Evolutionary conservation across 1,140 invertebrate genomes (phyloP), one percentile per base, ranked within the genome.

Genomic region (Eueides isabella): DNA sequence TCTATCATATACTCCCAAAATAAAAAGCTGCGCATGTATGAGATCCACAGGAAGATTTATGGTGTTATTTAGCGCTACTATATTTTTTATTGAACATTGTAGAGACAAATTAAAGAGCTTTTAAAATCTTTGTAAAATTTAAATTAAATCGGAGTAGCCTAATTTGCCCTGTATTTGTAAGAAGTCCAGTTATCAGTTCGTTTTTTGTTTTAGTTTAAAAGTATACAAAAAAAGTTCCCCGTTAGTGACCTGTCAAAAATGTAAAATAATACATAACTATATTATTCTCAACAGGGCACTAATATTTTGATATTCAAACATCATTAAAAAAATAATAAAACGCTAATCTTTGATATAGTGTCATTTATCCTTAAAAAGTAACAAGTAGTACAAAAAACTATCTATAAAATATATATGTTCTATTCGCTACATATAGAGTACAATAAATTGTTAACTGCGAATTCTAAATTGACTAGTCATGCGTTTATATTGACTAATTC

Each of bases 1-100:
- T 63, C 61, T 63, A 26, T 19, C 9, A 16, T 44, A 7, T 63
- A 5, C 16, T 63, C 61, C 29, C 29, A 16, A 63, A 63, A 63
- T 63, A 63, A 63, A 44, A 29, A 63, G 11, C 61, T 31, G 11
- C 48, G 48, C 19, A 55, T 26, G 11, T 55, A 55, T 1, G 12
- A 55, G 48, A 55, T 26, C n/a, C n/a, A 26, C 48, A 12, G 48
- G 9, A 55, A 55, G 48, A 55, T 55, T 55, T 55, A 55, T 55
- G 23, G 23, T 0, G 23, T 55, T 55, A 55, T 55, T 55, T 26
- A 23, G 5, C 3, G 48, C 2, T 55, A 55, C 9, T 55, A 23
- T 55, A 55, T 12, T 55, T 55, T 26, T 55, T 55, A 55, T 55
- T 23, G 26, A 55, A 55, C 48, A 55, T 55, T 55, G 19, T 55